Evolutionary conservation across 2,113 vertebrate species (phyloP), one percentile per base, ranked within the genome.

Genomic region (Elephas maximus): DNA sequence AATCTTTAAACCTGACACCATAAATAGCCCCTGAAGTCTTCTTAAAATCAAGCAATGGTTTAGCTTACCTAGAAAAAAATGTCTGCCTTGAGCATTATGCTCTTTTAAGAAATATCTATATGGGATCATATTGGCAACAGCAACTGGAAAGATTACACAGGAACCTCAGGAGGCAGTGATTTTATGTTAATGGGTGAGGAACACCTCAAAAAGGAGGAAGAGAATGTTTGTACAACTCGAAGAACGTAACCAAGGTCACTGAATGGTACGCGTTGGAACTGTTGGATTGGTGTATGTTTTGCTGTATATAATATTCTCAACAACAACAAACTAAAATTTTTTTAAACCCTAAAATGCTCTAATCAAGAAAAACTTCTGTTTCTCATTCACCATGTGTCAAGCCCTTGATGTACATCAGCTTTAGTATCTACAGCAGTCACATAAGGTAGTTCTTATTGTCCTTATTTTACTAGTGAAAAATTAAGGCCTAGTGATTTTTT

Each of bases 391-490:
- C 17, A 26, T 9, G 12, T 26, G 17, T 28, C 30, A 53, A n/a
- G 37, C 0, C 24, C 51, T 78, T 77, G 4, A 74, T n/a, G 30
- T 57, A 44, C 0, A 71, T 51, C 57, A 82, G n/a, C 17, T 82
- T 48, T 73, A 88, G 33, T 26, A 10, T 69, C 62, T 26, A 69
- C 6, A 77, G 45, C 5, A 26, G 17, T 41, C 77, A 57, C 60
- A 30, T 1, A 30, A 57, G 60, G 20, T 26, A 83, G 14, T 4
- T 18, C 37, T 33, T 30, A 73, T 7, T 15, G 45, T 37, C 30
- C 5, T 30, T n/a, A 45, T 60, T 89, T 93, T 94, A 37, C 83
- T 86, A 65, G 57, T 51, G 24, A 86, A 74, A 96, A 87, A 67
- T 3, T 2, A 53, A 86, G 45, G 67, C 81, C 88, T 30, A 0